phyloP scores from a whole-genome alignment of 2,888 invertebrate genomes.

The Aporophyla lueneburgensis region DNA sequence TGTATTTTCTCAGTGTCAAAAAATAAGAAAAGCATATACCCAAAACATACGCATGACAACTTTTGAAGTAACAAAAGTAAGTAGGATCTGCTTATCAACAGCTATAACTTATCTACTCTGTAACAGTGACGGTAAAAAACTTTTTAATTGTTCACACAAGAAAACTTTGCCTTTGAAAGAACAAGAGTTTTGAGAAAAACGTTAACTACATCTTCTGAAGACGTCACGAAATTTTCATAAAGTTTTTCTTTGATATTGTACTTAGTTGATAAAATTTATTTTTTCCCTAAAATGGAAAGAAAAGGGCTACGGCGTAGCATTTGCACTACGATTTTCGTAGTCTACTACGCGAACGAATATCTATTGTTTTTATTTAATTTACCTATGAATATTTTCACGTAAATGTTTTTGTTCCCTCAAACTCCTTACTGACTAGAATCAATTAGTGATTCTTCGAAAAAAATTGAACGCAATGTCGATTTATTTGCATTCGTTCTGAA shows the following conservation, averaged over 20 bases:
- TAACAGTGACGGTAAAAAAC: slow-evolving; percentile 31
- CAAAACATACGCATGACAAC: neutral
- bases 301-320: neutral
- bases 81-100: too few species aligned
- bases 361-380: neutral
- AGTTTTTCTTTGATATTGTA: neutral
- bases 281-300: neutral
- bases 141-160: slow-evolving; percentile 51
- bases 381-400: neutral
- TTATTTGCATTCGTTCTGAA: neutral
- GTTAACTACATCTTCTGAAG: slow-evolving; percentile 3
- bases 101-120: slow-evolving; percentile 1
- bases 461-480: too few species aligned
- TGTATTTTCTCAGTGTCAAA: neutral
- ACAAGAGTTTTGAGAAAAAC: slow-evolving; percentile 15
- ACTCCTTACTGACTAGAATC: neutral
- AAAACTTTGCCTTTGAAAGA: slow-evolving; percentile 37
- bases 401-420: neutral
- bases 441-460: too few species aligned
- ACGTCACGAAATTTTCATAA: slow-evolving; percentile 22
- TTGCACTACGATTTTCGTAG: slow-evolving; percentile 26
- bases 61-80: neutral
- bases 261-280: neutral
- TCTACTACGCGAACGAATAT: neutral
- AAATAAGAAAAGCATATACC: neutral